Base-by-base conservation (phyloP, 2,797 vertebrate species). In the Aphelocoma californica region DNA sequence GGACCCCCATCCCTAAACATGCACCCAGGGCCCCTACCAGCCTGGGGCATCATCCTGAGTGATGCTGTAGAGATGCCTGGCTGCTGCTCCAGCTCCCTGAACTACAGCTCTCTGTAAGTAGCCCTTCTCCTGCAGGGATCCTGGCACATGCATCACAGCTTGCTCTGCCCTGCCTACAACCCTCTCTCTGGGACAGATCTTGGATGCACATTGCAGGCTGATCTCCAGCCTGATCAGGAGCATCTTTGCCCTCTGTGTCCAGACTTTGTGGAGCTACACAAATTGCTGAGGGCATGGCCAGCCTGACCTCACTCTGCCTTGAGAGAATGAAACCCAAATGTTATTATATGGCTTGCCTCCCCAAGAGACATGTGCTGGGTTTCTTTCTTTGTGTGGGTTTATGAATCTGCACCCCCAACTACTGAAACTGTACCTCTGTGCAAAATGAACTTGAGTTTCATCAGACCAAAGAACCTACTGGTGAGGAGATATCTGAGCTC, bases 341-440 rank as follows among this genome's bases (percentile, higher is more conserved):
- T 56, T 66, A 21, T 29, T 51, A 16, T 65, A 6, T 25, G 12
- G 6, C 7, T 75, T 54, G 7, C 16, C 2, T 5, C 2, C 1
- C 1, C 28, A 75, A 2, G 25, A 36, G 13, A 23, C 14, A 18
- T 1, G 0, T 31, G 24, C 24, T 69, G 24, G 2, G 7, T 73
- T 69, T 73, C 17, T 40, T 71, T 57, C 18, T 65, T 81, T 66
- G 31, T 47, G 19, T 31, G 7, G 4, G 6, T 70, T 85, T 56
- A 40, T 62, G 16, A 24, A 6, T 60, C 40, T 66, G 23, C n/a
- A 82, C 32, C 6, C 8, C 18, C 18, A 69, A 0, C 9, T 74
- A 19, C 44, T 64, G n/a, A 80, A 82, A 26, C 1, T 60, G 10
- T 45, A 44, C 5, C 18, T 40, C 38, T 69, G 6, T 58, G n/a